Evolutionary conservation across 2,797 vertebrate species (phyloP), one percentile per base, ranked within the genome.

Genomic region (Parauchenoglanis punctatus): DNA sequence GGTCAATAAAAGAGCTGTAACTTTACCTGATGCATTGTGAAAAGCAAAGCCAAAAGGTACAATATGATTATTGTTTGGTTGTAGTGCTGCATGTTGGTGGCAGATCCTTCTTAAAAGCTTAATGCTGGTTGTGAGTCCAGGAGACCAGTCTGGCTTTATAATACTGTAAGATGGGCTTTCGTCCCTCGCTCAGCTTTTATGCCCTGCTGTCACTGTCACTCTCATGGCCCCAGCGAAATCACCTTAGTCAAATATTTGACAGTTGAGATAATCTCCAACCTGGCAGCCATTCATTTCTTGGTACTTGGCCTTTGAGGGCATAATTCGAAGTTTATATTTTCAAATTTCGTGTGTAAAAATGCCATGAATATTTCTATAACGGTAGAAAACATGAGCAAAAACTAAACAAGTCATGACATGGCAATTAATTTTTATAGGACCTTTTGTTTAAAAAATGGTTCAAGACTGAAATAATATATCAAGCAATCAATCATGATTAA

Each of bases 241-340:
- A 86, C 83, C 59, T 61, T 83, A 59, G 65, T 78, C 86, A 90
- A 91, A 91, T 91, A 89, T 90, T 91, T 91, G 86, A 91, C 63
- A 18, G 46, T 81, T 84, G 87, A 87, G 85, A 88, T 90, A 89
- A 89, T 83, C 56, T 77, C 23, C 80, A 86, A 73, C 65, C 11
- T 72, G 40, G 76, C 80, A 87, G 17, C 49, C 31, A 83, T 17
- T 82, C 20, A 31, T 56, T 88, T 86, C 78, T 86, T 52, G 67
- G 73, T 56, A 65, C 49, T 63, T 68, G 83, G 70, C 35, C 85
- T 84, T 85, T 88, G 76, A 61, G 35, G 58, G 17, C 8, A 77
- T 83, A 83, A 81, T 46, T 23, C 3, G 46, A 81, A 85, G 52
- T 81, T 46, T 85, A 63, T 18, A 73, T 44, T 46, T 76, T 83